These are phyloP conservation scores for Phortica variegata DNA, from an alignment of 1,140 invertebrate genomes.

Conservation along the genomic window DNA sequence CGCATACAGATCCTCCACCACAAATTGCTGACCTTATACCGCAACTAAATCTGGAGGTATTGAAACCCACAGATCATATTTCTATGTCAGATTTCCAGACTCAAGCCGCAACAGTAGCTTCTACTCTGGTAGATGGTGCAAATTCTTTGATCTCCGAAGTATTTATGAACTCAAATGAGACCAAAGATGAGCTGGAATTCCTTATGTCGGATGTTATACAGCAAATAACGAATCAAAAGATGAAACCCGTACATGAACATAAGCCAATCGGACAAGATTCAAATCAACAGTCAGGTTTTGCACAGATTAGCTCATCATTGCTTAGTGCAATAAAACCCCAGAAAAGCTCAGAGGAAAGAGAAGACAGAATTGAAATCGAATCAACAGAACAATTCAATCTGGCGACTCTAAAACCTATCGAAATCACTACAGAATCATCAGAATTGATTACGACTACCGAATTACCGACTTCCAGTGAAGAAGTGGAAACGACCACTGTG, in stretches of 20 bases:
- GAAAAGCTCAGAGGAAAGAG: too few species aligned
- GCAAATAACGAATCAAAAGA: slow-evolving; percentile 28
- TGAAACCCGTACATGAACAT: slow-evolving; percentile 4
- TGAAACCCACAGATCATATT: slow-evolving; percentile 46
- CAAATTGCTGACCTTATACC: slow-evolving; percentile 45
- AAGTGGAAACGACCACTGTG: slow-evolving; percentile 16
- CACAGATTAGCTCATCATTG: slow-evolving; percentile 43
- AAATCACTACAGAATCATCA: slow-evolving; percentile 2
- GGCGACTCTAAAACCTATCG: neutral
- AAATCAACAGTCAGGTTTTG: slow-evolving; percentile 40
- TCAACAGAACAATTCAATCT: too few species aligned
- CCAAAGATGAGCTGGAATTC: slow-evolving; percentile 47
- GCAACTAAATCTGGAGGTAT: slow-evolving; percentile 42
- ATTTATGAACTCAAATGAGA: slow-evolving; percentile 43
- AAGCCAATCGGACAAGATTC: slow-evolving; percentile 13
- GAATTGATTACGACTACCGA: too few species aligned
- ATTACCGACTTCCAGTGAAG: too few species aligned
- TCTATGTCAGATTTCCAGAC: slow-evolving; percentile 54
- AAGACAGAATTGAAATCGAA: too few species aligned
- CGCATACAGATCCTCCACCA: slow-evolving; percentile 30
- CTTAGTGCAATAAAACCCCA: slow-evolving; percentile 6
- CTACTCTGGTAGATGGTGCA: slow-evolving; percentile 46
- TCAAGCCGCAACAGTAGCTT: slow-evolving; percentile 56
- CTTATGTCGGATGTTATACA: slow-evolving; percentile 49
- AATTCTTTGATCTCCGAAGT: slow-evolving; percentile 30